Evolutionary conservation across 2,888 invertebrate species (phyloP).

Genomic region (Itoplectis maculator): DNA sequence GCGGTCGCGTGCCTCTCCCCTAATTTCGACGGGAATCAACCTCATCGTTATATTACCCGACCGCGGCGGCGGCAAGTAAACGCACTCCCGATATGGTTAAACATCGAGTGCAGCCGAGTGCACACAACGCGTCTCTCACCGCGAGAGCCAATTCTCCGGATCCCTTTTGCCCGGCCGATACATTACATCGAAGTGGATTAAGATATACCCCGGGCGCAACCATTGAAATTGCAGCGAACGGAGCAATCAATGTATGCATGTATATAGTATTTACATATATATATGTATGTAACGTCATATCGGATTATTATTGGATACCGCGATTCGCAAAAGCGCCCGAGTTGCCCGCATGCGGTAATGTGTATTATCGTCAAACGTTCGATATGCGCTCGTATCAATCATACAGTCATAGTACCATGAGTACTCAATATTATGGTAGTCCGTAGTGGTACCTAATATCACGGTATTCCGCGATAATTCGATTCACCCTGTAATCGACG

Average conservation of each 20-base stretch:
- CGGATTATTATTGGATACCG: constrained; percentile 38
- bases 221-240: constrained; percentile 14
- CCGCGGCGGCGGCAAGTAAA: background rate
- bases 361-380: constrained; percentile 14
- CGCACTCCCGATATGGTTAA: constrained; percentile 14
- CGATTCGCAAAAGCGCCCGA: constrained; percentile 37
- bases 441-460: too few species aligned
- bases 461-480: too few species aligned
- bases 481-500: background rate
- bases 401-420: too few species aligned
- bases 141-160: constrained; percentile 14
- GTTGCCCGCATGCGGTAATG: background rate
- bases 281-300: constrained; percentile 25
- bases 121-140: constrained; percentile 23
- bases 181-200: constrained; percentile 45
- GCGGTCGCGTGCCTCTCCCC: constrained; percentile 29
- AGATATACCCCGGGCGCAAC: constrained; percentile 15
- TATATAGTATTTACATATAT: too few species aligned
- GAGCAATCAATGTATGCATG: constrained; percentile 39
- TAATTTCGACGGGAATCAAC: constrained; percentile 50
- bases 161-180: constrained; percentile 49
- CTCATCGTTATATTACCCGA: constrained; percentile 50
- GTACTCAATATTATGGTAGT: too few species aligned
- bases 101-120: constrained; percentile 22
- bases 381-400: constrained; percentile 18